Evolutionary conservation across 2,888 invertebrate genomes (phyloP).

Genomic region (Trichogramma dendrolimi): DNA sequence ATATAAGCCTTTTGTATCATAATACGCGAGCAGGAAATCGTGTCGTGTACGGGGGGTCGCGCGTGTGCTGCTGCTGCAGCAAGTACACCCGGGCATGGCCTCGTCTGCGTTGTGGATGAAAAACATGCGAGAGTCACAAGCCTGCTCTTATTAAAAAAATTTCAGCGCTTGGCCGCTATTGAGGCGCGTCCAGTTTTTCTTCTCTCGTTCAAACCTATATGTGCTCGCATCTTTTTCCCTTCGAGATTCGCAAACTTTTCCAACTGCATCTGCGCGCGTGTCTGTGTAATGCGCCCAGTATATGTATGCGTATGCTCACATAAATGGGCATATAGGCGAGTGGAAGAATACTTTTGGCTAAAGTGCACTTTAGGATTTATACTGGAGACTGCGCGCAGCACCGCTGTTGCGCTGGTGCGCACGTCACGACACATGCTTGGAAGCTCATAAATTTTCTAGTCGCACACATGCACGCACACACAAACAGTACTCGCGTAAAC

Average conservation of each 20-base stretch:
- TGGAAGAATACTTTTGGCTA: conserved; percentile 27
- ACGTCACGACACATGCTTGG: conserved; percentile 2
- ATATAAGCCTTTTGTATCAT: conserved; percentile 11
- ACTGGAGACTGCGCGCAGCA: not conserved
- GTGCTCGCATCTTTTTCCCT: no score
- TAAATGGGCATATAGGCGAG: conserved; percentile 25
- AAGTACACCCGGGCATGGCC: no score
- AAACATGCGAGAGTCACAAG: conserved; percentile 10
- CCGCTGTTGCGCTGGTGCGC: not conserved
- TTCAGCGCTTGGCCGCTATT: not conserved
- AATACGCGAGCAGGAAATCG: no score
- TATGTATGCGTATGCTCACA: conserved; percentile 13
- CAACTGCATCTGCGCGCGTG: not conserved
- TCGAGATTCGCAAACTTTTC: no score
- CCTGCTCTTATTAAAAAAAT: conserved; percentile 21
- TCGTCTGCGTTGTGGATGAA: conserved; percentile 2
- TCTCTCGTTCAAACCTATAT: no score
- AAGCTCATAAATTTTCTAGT: conserved; percentile 17
- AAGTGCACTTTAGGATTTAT: conserved; percentile 21
- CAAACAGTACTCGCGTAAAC: no score
- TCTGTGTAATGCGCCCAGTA: conserved; percentile 6
- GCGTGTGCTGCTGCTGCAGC: no score
- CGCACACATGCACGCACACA: not conserved
- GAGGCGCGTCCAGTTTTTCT: not conserved
- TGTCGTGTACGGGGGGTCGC: no score